phyloP scores from a whole-genome alignment of 2,113 vertebrate genomes.

The Ramphastos sulfuratus region DNA sequence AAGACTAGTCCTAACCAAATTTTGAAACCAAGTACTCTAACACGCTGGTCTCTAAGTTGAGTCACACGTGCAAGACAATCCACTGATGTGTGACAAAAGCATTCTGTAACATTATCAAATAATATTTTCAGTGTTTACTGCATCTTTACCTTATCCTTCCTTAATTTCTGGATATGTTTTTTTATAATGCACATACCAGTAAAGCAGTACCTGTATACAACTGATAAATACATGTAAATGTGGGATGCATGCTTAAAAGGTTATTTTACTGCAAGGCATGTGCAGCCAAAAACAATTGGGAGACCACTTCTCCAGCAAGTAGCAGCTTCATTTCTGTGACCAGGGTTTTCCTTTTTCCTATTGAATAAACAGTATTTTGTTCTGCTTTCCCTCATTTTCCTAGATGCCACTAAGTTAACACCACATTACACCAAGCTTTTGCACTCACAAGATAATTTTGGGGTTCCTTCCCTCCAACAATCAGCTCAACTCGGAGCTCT shows the following conservation, averaged over 20 bases:
- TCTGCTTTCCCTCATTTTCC: neutral
- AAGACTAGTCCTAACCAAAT: neutral
- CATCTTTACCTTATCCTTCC: neutral
- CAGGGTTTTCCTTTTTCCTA: neutral
- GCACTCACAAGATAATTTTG: neutral
- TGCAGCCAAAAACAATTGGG: fast-evolving
- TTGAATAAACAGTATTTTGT: neutral
- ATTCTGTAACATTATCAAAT: neutral
- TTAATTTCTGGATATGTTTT: neutral
- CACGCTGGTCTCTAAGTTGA: neutral
- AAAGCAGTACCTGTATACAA: fast-evolving
- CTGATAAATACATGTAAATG: fast-evolving
- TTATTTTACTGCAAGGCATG: fast-evolving
- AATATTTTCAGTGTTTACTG: fast-evolving
- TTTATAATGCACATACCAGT: fast-evolving
- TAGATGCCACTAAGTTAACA: neutral
- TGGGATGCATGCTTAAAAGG: fast-evolving
- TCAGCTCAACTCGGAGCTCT: neutral
- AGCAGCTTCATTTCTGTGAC: neutral
- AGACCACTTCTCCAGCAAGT: neutral
- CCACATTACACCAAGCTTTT: too few relatives aligned
- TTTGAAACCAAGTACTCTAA: neutral
- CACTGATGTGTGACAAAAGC: neutral
- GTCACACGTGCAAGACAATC: fast-evolving
- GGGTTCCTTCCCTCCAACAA: neutral